Base-by-base conservation (phyloP, 2,797 vertebrate species). In the Gallinago stenura region DNA sequence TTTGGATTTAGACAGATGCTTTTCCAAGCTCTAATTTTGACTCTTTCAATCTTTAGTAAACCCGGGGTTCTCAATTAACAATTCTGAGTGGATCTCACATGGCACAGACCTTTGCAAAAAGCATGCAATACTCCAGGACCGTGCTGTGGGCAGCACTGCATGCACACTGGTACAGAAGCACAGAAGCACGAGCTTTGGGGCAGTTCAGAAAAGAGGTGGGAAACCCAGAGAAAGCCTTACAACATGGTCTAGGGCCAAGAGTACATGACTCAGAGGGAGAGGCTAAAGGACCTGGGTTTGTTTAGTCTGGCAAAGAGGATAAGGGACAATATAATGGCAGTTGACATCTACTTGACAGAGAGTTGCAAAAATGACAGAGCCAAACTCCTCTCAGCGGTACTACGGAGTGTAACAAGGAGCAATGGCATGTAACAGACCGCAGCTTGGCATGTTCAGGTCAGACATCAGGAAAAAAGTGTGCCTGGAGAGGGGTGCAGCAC, bases 221-320 rank as follows among this genome's bases (percentile, higher is more conserved):
- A 83, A 93, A 25, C 14, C 71, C 83, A 28, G 10, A 73, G 64
- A 70, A 82, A 92, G 68, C 31, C 8, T 90, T 33, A 62, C 31
- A 73, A 35, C 20, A 26, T 20, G 35, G 37, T 79, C 71, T 89
- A 73, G 66, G 86, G 75, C 92, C 88, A 84, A 94, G 51, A 84
- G 39, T 66, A 60, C 46, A 8, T 87, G 71, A 82, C 75, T 95
- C 71, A 89, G 70, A 84, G 51, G 77, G 86, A 85, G 39, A 96
- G 68, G 71, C 58, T 90, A 50, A 83, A 89, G 48, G 28, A 93
- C 30, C 5, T 83, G 30, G 17, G 18, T 95, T 90, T 96, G 61
- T 92, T 96, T 95, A 92, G 84, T 80, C 83, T 96, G 89, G 95
- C 78, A 83, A 51, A 66, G 89, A 80, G 53, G 80, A 87, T 69